Percentiles rank a stretch among this genome's conserved stretches.
phyloP scores from a whole-genome alignment of 2,113 vertebrate species.

The Echinops telfairi region DNA sequence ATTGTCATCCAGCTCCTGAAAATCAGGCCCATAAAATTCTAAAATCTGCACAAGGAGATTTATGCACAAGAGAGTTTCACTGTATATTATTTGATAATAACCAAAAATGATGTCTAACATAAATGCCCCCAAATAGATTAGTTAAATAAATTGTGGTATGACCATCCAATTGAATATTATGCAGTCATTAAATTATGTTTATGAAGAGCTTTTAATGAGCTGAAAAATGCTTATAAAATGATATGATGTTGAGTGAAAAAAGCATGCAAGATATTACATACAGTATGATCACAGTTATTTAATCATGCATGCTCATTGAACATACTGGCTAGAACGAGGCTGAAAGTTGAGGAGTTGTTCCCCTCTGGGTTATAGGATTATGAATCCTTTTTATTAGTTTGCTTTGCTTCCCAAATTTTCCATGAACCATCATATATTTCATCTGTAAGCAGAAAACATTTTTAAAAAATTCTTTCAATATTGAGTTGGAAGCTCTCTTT shows the following conservation, averaged over 20 bases:
- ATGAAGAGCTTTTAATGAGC: conserved; percentile 74
- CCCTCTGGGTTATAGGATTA: conserved; percentile 6
- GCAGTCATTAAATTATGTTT: conserved; percentile 71
- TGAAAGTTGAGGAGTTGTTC: background rate
- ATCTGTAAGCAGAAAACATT: background rate
- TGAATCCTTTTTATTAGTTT: conserved; percentile 41
- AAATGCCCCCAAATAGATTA: conserved; percentile 73
- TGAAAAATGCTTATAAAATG: conserved; percentile 56
- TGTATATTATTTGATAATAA: conserved; percentile 68
- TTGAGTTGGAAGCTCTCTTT: conserved; percentile 14
- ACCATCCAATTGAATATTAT: conserved; percentile 72
- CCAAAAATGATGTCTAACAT: conserved; percentile 57
- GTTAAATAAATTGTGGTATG: conserved; percentile 68
- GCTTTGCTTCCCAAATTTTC: background rate
- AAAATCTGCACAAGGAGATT: conserved; percentile 52
- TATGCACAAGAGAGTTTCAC: conserved; percentile 41
- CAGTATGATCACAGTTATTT: conserved; percentile 60
- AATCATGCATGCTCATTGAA: conserved; percentile 40
- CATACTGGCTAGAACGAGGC: conserved; percentile 47
- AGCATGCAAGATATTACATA: conserved; percentile 60
- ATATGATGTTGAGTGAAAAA: conserved; percentile 56
- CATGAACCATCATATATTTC: background rate
- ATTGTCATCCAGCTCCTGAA: conserved; percentile 59
- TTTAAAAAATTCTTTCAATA: background rate
- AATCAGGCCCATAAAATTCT: conserved; percentile 48